These are phyloP conservation scores for Lerista edwardsae DNA, from an alignment of 2,797 vertebrate genomes.

Conservation along the genomic window DNA sequence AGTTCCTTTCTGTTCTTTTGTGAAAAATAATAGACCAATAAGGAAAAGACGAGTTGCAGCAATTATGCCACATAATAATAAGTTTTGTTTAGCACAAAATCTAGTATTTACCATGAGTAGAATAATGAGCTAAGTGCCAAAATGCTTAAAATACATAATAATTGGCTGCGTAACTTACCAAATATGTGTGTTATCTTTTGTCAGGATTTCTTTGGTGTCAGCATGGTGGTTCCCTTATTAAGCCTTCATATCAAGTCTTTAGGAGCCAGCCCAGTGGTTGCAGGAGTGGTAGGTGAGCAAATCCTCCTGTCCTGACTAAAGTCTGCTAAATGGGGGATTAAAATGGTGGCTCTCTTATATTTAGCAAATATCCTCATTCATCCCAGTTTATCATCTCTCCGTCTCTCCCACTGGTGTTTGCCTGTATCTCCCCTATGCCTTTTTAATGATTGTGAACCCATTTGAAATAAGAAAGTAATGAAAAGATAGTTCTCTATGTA, in stretches of 20 bases:
- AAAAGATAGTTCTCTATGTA: too few species aligned
- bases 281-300: constrained; percentile 90
- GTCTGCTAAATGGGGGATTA: too few species aligned
- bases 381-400: too few species aligned
- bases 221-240: constrained; percentile 94
- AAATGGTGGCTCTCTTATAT: too few species aligned
- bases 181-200: constrained; percentile 39
- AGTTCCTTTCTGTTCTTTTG: not conserved
- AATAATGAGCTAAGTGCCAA: not conserved
- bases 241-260: constrained; percentile 92
- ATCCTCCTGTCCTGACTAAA: not conserved
- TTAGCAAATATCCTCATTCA: too few species aligned
- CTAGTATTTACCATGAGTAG: not conserved
- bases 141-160: not conserved
- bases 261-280: constrained; percentile 90
- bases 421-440: too few species aligned
- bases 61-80: not conserved
- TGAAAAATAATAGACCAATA: not conserved
- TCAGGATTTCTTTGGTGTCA: constrained; percentile 96
- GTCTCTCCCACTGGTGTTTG: too few species aligned
- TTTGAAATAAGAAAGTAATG: too few species aligned
- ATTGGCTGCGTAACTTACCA: not conserved
- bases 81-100: too few species aligned
- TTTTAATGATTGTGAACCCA: too few species aligned
- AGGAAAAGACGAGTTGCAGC: not conserved